Conservation (phyloP, 2,797 vertebrate species). For the Characodon lateralis region DNA sequence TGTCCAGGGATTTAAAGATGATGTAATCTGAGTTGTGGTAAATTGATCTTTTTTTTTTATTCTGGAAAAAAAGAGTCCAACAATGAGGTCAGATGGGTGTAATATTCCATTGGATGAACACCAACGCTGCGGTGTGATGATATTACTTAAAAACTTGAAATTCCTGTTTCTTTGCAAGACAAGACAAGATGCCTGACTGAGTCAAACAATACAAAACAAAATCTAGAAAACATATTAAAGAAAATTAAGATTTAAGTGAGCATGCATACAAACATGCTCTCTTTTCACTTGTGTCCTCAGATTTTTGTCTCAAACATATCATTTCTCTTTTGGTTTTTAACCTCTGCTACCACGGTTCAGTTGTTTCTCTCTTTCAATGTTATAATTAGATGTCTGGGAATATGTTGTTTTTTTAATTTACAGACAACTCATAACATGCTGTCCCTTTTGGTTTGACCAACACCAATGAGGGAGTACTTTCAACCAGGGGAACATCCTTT, state of each 20-base stretch:
- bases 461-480: slow-evolving; percentile 37
- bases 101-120: slow-evolving; percentile 49
- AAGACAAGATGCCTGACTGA: background rate
- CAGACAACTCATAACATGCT: slow-evolving; percentile 53
- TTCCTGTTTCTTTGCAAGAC: slow-evolving; percentile 45
- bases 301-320: slow-evolving; percentile 41
- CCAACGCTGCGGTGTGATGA: slow-evolving; percentile 18
- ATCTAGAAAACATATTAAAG: background rate
- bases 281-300: slow-evolving; percentile 36
- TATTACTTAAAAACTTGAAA: slow-evolving; percentile 61
- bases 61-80: slow-evolving; percentile 6
- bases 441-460: slow-evolving; percentile 52
- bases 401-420: slow-evolving; percentile 50
- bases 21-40: slow-evolving; percentile 71
- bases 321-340: slow-evolving; percentile 45
- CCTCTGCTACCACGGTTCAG: slow-evolving; percentile 48
- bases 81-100: slow-evolving; percentile 62
- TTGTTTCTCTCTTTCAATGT: slow-evolving; percentile 43
- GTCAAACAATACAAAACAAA: background rate
- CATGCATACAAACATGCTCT: slow-evolving; percentile 10
- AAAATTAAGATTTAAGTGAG: background rate
- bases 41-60: slow-evolving; percentile 61
- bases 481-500: slow-evolving; percentile 43
- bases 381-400: slow-evolving; percentile 70
- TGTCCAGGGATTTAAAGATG: slow-evolving; percentile 54